phyloP scores from a whole-genome alignment of 1,140 invertebrate species.

The Belonocnema kinseyi region DNA sequence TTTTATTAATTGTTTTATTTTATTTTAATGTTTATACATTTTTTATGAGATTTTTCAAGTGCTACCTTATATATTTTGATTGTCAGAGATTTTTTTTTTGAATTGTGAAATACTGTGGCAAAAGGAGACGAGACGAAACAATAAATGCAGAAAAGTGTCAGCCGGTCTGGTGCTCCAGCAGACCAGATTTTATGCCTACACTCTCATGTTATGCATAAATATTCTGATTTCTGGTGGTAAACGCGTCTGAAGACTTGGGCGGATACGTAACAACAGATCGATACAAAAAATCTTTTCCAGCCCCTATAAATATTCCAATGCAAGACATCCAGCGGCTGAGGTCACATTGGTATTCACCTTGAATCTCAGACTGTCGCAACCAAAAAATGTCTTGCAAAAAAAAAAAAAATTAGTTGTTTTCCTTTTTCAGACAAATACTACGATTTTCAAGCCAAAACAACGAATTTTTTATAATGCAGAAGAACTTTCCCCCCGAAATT shows the following conservation, averaged over 20 bases:
- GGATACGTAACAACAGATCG: conserved; percentile 62
- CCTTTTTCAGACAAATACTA: too few species aligned
- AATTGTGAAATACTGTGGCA: background rate
- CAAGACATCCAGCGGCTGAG: conserved; percentile 55
- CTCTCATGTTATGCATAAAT: conserved; percentile 69
- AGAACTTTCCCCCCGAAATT: too few species aligned
- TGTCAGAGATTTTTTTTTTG: background rate
- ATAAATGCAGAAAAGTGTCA: conserved; percentile 57
- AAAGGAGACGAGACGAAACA: conserved; percentile 8
- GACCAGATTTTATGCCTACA: conserved; percentile 42
- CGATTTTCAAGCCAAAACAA: too few species aligned
- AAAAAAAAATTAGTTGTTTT: too few species aligned
- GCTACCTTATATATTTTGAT: too few species aligned
- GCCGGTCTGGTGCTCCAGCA: conserved; percentile 58
- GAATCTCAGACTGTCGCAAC: background rate
- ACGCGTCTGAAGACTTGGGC: conserved; percentile 53
- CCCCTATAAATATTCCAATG: conserved; percentile 68
- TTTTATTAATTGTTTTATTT: too few species aligned
- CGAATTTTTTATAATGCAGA: too few species aligned
- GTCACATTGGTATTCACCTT: conserved; percentile 17
- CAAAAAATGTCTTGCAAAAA: background rate
- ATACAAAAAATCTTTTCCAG: conserved; percentile 67
- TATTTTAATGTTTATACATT: too few species aligned
- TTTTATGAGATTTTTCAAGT: too few species aligned
- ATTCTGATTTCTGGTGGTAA: conserved; percentile 62